Conservation (phyloP, 2,888 invertebrate genomes). For the Oeneis ivallda region DNA sequence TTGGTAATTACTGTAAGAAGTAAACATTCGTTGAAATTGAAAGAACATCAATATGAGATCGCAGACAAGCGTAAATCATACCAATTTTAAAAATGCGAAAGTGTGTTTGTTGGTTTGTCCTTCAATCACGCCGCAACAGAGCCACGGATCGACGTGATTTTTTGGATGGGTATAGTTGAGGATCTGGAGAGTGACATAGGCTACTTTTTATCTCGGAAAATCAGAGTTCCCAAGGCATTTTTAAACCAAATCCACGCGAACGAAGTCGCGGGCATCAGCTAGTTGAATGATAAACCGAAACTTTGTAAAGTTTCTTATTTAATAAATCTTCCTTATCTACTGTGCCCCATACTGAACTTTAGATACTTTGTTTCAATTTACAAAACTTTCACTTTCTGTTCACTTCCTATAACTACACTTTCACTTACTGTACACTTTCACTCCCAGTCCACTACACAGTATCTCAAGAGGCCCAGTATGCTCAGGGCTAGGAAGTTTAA, state of each 20-base stretch:
- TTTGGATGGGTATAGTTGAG: no score
- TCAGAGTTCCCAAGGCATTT: no score
- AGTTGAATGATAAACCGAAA: background rate
- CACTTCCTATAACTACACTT: background rate
- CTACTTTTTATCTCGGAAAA: no score
- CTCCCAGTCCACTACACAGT: constrained; percentile 16
- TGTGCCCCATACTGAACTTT: background rate
- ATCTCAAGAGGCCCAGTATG: constrained; percentile 67
- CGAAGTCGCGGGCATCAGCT: no score
- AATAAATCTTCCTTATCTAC: background rate
- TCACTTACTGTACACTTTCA: background rate
- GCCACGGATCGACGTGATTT: no score
- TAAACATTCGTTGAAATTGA: background rate
- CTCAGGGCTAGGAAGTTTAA: constrained; percentile 75
- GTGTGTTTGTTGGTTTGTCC: no score
- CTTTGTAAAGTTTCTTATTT: background rate
- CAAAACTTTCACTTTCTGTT: background rate
- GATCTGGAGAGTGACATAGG: no score
- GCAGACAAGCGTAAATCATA: background rate
- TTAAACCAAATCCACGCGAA: no score
- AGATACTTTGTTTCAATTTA: background rate
- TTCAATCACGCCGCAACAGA: no score
- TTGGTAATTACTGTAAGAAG: background rate
- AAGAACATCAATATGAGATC: background rate
- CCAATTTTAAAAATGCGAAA: no score